These are phyloP conservation scores for Saccostrea glomerata DNA, from an alignment of 1,140 invertebrate species.

Conservation along the genomic window DNA sequence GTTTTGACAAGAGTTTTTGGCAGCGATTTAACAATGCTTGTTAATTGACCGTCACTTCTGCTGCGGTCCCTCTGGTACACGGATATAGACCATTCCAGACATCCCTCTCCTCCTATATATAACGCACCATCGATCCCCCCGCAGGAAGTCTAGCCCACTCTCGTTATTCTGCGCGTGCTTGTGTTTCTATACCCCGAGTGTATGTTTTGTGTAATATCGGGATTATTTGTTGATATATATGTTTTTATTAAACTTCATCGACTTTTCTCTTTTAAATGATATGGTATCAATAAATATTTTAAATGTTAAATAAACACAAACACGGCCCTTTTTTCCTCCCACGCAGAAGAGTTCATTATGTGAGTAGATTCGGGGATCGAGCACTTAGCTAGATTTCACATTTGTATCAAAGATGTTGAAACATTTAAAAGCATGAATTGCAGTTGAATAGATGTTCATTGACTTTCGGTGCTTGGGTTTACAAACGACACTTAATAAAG, in stretches of 20 bases:
- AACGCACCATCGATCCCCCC: constrained; percentile 1
- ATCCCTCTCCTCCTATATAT: neutral
- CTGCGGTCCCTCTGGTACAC: neutral
- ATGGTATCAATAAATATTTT: constrained; percentile 15
- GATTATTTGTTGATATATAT: neutral
- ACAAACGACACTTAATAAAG: constrained; percentile 38
- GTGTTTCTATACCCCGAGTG: neutral
- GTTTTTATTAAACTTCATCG: constrained; percentile 18
- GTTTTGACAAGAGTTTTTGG: neutral
- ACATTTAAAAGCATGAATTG: constrained; percentile 19
- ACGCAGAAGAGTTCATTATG: neutral
- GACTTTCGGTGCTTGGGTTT: constrained; percentile 26
- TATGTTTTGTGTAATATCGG: constrained; percentile 1
- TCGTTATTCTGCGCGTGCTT: neutral
- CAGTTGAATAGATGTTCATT: constrained; percentile 26
- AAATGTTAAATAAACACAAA: constrained; percentile 3
- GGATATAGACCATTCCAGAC: neutral
- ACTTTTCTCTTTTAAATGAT: neutral
- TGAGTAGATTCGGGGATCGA: neutral
- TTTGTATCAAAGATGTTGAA: constrained; percentile 28
- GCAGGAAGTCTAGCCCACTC: neutral
- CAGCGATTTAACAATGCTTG: neutral
- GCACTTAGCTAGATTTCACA: constrained; percentile 18
- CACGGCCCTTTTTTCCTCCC: neutral
- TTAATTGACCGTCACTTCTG: neutral